Base-by-base conservation (phyloP, 2,888 invertebrate genomes). In the Mesopsocus fuscifrons region DNA sequence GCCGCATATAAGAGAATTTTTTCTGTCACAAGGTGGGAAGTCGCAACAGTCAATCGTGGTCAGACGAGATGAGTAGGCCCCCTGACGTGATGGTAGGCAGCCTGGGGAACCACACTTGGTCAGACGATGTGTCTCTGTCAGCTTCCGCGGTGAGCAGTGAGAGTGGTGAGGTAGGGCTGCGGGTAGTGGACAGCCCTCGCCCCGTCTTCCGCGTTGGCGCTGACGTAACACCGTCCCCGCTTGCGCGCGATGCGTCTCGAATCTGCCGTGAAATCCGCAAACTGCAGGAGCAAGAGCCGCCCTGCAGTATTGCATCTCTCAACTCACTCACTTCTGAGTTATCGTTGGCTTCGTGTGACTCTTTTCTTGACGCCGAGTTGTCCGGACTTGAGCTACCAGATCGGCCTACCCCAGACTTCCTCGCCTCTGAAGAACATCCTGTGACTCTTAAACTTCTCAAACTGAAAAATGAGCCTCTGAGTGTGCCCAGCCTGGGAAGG, bases 61-160 rank as follows among this genome's bases (percentile, higher is more conserved):
- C 44, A 46, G 33, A 41, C 47, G 34, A n/a, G n/a, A n/a, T n/a
- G n/a, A n/a, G n/a, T n/a, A n/a, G n/a, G n/a, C n/a, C n/a, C n/a
- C n/a, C n/a, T n/a, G n/a, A 32, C 46, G 15, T 20, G 35, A 44
- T 43, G 44, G 38, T 41, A 38, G 42, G 21, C 46, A 42, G 46
- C 44, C 34, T 32, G 44, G 44, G 34, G 34, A 43, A 34, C 44
- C 44, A 40, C 38, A 54, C 49, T 51, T 56, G 52, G 50, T 54
- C 46, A 59, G 58, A 56, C 61, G 62, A 60, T 62, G 26, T 26
- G 26, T 9, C 8, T 11, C 8, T 26, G 8, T n/a, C n/a, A n/a
- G 11, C 26, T 6, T 26, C 26, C 8, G 8, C 11, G 8, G 26
- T 6, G 26, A 26, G 26, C 11, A 11, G 6, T 26, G 26, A 11